Percentiles rank a stretch among this genome's conserved stretches.
phyloP scores from a whole-genome alignment of 2,113 vertebrate species.

The Esox niger region DNA sequence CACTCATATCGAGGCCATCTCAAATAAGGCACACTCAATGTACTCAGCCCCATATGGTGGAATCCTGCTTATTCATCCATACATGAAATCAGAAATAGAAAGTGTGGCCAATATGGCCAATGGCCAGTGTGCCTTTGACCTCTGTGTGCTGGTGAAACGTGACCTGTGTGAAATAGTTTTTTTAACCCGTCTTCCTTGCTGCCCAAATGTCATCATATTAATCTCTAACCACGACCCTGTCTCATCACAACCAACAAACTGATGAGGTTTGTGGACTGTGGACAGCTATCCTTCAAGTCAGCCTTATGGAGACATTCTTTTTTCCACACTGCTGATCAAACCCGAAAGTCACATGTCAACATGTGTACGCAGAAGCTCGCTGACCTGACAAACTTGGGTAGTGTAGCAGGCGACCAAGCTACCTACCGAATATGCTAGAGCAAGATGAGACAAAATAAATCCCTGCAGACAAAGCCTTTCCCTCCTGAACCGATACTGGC shows the following conservation, averaged over 20 bases:
- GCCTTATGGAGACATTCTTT: constrained; percentile 6
- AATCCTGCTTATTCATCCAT: neutral
- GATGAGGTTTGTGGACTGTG: constrained; percentile 10
- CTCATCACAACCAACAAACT: neutral
- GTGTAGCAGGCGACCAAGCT: too few species aligned
- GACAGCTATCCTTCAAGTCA: constrained; percentile 6
- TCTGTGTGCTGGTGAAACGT: neutral
- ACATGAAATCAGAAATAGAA: neutral
- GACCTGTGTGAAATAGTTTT: too few species aligned
- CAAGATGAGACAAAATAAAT: too few species aligned
- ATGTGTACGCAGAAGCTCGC: too few species aligned
- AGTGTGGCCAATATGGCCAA: neutral
- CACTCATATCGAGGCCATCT: neutral
- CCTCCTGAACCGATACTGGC: too few species aligned
- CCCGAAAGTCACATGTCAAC: too few species aligned
- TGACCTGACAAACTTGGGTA: too few species aligned
- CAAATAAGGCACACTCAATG: neutral
- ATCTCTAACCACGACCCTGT: neutral
- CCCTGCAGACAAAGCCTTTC: constrained; percentile 13
- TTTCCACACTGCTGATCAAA: too few species aligned
- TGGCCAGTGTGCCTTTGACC: neutral
- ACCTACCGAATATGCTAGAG: too few species aligned
- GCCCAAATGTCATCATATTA: neutral
- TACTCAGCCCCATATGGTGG: neutral
- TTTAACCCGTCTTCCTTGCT: too few species aligned